These are phyloP conservation scores for Spilosoma lubricipeda DNA, from an alignment of 2,888 invertebrate genomes.

Conservation along the genomic window DNA sequence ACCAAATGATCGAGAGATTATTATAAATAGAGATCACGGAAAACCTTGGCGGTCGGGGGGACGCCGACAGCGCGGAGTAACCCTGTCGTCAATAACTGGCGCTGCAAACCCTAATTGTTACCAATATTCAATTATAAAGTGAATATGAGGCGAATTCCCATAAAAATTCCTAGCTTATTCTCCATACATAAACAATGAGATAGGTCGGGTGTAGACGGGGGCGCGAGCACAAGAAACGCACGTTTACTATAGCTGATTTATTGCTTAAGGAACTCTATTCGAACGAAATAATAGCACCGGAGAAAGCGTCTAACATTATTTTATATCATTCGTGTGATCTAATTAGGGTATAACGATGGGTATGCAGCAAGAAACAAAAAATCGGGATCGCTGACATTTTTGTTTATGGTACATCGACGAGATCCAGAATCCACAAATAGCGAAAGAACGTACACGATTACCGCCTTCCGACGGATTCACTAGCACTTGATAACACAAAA, in stretches of 20 bases:
- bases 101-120: conserved; percentile 58
- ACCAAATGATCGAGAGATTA: conserved; percentile 81
- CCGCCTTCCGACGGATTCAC: conserved; percentile 85
- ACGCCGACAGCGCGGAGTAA: conserved; percentile 67
- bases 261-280: conserved; percentile 71
- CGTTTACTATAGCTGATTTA: conserved; percentile 84
- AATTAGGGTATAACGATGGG: conserved; percentile 83
- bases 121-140: conserved; percentile 74
- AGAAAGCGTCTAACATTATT: conserved; percentile 81
- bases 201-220: conserved; percentile 84
- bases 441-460: conserved; percentile 85
- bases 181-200: conserved; percentile 87
- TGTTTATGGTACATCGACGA: conserved; percentile 87
- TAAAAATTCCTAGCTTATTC: conserved; percentile 83
- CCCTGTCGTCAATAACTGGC: conserved; percentile 59
- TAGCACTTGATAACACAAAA: conserved; percentile 84
- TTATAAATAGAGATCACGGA: conserved; percentile 82
- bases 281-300: conserved; percentile 64
- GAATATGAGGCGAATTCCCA: conserved; percentile 73
- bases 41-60: conserved; percentile 75
- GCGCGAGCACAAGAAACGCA: conserved; percentile 82
- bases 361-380: conserved; percentile 86
- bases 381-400: conserved; percentile 87
- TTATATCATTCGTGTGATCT: conserved; percentile 84
- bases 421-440: conserved; percentile 86